A percentile compares a stretch with the other conserved stretches of the same genome.
Conservation (phyloP, 2,888 invertebrate genomes). For the Limnephilus lunatus region DNA sequence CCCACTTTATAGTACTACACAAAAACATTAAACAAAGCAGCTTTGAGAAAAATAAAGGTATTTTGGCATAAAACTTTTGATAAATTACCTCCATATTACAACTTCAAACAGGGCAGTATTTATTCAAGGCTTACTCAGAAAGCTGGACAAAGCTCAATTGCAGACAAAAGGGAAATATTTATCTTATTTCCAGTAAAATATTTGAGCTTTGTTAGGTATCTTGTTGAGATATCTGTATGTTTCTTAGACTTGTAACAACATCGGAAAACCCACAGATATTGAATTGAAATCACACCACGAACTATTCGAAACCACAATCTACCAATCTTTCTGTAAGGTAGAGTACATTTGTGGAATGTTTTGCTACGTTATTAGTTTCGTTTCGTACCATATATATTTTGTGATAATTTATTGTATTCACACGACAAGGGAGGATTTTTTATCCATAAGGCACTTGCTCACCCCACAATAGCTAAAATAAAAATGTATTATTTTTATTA, state of each 20-base stretch:
- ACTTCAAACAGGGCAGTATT: not conserved
- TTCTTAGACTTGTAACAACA: not conserved
- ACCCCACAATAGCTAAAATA: too few relatives aligned
- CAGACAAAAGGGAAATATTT: not conserved
- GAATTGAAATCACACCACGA: not conserved
- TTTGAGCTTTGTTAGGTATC: not conserved
- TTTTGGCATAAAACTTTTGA: not conserved
- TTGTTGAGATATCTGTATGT: not conserved
- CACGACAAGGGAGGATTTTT: not conserved
- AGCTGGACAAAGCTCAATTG: not conserved
- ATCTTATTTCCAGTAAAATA: not conserved
- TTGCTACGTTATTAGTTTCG: not conserved
- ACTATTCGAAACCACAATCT: not conserved
- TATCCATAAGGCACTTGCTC: too few relatives aligned
- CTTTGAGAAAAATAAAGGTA: not conserved
- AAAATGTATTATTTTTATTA: too few relatives aligned
- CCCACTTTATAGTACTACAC: not conserved
- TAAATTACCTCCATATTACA: not conserved
- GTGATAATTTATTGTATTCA: too few relatives aligned
- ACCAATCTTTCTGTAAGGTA: not conserved
- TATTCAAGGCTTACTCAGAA: not conserved
- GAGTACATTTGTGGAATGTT: not conserved
- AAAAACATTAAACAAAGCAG: not conserved
- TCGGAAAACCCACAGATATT: not conserved
- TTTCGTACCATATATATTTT: not conserved